These are phyloP conservation scores for Spodoptera litura DNA, from an alignment of 1,140 invertebrate species.

Conservation along the genomic window DNA sequence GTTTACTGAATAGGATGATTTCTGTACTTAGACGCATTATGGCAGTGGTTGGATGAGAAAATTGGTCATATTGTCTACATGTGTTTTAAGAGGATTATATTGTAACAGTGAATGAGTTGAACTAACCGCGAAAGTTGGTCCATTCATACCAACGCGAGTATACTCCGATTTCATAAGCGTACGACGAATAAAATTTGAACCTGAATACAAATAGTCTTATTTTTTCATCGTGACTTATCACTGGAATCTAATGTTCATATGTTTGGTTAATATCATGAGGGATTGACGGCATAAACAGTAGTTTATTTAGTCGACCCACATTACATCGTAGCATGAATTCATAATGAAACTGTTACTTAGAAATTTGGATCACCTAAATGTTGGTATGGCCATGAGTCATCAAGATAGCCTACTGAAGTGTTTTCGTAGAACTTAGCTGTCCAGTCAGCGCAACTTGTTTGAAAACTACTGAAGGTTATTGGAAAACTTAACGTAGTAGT, in stretches of 20 bases:
- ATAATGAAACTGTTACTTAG: conserved; percentile 40
- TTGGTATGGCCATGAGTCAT: conserved; percentile 3
- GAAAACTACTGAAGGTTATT: conserved; percentile 25
- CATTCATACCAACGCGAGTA: conserved; percentile 45
- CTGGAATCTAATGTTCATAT: conserved; percentile 30
- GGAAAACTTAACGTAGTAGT: conserved; percentile 10
- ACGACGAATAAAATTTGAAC: conserved; percentile 47
- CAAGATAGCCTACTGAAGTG: conserved; percentile 16
- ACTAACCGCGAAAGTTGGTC: conserved; percentile 12
- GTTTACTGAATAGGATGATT: conserved; percentile 15
- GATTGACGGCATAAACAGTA: conserved; percentile 45
- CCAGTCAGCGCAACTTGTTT: neutral
- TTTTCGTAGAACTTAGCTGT: conserved; percentile 1
- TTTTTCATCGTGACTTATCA: conserved; percentile 45
- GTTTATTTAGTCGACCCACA: conserved; percentile 43
- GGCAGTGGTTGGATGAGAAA: neutral
- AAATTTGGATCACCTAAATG: conserved; percentile 37
- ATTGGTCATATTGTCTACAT: neutral
- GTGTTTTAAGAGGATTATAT: conserved; percentile 13
- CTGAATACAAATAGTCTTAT: conserved; percentile 57
- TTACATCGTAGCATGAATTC: conserved; percentile 36
- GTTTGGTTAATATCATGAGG: conserved; percentile 2
- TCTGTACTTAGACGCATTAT: conserved; percentile 3
- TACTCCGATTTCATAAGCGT: conserved; percentile 56
- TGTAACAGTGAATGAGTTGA: conserved; percentile 23